Conservation (phyloP, 2,113 vertebrate genomes). For the Gallinago media region DNA sequence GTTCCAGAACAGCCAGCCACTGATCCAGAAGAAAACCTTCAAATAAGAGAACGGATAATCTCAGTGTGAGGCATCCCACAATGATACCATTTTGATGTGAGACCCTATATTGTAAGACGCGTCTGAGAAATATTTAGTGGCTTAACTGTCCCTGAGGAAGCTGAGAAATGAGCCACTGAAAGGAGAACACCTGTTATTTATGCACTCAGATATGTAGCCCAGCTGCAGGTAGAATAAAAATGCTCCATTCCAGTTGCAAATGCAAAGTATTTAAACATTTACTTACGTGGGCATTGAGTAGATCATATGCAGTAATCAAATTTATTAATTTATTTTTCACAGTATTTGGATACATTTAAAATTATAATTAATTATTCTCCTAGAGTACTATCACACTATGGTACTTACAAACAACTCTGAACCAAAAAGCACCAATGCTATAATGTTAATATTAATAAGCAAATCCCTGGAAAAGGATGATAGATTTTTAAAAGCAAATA, state of each 20-base stretch:
- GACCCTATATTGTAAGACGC: neutral
- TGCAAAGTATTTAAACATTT: neutral
- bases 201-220: neutral
- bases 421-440: neutral
- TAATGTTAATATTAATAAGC: neutral
- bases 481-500: neutral
- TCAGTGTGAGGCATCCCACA: neutral
- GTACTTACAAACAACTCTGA: neutral
- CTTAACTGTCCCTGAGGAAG: neutral
- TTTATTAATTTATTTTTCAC: constrained; percentile 19
- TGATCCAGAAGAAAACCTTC: neutral
- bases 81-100: neutral
- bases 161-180: constrained; percentile 12
- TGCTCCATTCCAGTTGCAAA: constrained; percentile 10
- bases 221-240: constrained; percentile 39
- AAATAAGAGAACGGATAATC: neutral
- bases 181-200: constrained; percentile 21
- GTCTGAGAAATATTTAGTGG: neutral
- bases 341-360: constrained; percentile 9
- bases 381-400: neutral
- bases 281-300: neutral
- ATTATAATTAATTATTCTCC: neutral
- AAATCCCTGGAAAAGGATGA: neutral
- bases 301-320: constrained; percentile 6
- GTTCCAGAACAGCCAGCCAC: neutral